Percentiles rank a stretch among this genome's conserved stretches.
phyloP scores from a whole-genome alignment of 2,888 invertebrate genomes.

The Drosophila formosana region DNA sequence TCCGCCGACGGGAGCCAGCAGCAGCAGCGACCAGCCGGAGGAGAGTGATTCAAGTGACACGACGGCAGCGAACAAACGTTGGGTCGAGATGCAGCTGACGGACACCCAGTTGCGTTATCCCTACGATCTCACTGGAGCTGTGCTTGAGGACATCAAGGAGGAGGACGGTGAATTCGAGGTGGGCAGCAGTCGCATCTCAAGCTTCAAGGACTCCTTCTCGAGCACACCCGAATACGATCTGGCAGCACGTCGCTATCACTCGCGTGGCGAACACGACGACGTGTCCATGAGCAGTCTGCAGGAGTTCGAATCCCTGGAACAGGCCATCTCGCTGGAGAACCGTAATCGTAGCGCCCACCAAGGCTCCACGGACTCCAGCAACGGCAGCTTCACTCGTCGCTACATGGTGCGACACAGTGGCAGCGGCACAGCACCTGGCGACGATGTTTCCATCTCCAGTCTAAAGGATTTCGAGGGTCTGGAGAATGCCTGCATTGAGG shows the following conservation, averaged over 20 bases:
- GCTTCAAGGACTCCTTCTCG: slow-evolving; percentile 94
- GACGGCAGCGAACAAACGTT: slow-evolving; percentile 92
- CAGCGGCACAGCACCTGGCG: slow-evolving; percentile 86
- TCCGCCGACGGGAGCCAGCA: slow-evolving; percentile 85
- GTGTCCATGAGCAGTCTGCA: slow-evolving; percentile 96
- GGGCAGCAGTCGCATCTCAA: slow-evolving; percentile 89
- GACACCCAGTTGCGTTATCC: slow-evolving; percentile 88
- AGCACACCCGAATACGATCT: slow-evolving; percentile 97
- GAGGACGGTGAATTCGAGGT: slow-evolving; percentile 96
- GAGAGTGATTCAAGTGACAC: slow-evolving; percentile 88
- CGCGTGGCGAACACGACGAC: slow-evolving; percentile 93
- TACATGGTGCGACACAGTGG: slow-evolving; percentile 90
- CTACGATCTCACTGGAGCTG: slow-evolving; percentile 93
- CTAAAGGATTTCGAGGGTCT: slow-evolving; percentile 96
- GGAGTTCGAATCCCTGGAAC: slow-evolving; percentile 97
- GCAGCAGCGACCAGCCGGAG: slow-evolving; percentile 81
- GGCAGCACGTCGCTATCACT: slow-evolving; percentile 93
- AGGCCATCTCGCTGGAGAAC: slow-evolving; percentile 92
- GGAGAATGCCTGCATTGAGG: slow-evolving; percentile 94
- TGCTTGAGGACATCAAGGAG: slow-evolving; percentile 96
- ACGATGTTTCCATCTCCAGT: slow-evolving; percentile 94
- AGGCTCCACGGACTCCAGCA: slow-evolving; percentile 94
- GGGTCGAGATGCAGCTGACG: slow-evolving; percentile 95
- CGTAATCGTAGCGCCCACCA: slow-evolving; percentile 87
- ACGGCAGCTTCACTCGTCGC: slow-evolving; percentile 92